phyloP scores from a whole-genome alignment of 1,140 invertebrate genomes.

The Heterodera schachtii region DNA sequence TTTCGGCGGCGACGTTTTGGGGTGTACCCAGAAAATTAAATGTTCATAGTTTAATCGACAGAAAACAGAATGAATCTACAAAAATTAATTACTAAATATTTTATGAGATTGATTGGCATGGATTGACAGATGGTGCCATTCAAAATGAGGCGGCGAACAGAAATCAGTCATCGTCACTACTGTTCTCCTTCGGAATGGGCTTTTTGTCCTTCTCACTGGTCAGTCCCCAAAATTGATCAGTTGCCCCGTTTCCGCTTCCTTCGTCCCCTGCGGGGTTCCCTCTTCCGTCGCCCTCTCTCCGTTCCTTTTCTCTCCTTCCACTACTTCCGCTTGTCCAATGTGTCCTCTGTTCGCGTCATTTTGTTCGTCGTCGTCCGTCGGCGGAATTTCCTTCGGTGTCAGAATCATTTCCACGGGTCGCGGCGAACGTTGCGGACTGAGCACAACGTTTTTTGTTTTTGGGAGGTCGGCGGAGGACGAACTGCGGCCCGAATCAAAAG shows the following conservation, averaged over 20 bases:
- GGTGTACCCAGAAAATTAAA: no score
- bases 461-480: constrained; percentile 8
- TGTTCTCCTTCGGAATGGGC: no score
- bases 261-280: background rate
- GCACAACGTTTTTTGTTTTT: background rate
- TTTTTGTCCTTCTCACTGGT: background rate
- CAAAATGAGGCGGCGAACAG: no score
- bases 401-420: background rate
- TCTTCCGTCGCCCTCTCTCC: background rate
- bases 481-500: constrained; percentile 10
- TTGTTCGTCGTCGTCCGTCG: background rate
- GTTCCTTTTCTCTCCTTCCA: background rate
- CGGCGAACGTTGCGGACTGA: background rate
- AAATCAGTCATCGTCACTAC: no score
- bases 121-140: no score
- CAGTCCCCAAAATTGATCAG: background rate
- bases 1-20: no score
- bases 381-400: constrained; percentile 6
- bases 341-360: no score
- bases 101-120: no score
- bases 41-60: no score
- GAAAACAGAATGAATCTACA: no score
- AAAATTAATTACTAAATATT: no score
- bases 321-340: background rate
- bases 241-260: background rate